A percentile compares a stretch with the other conserved stretches of the same genome.
Evolutionary conservation across 2,113 vertebrate genomes (phyloP).

Genomic region (Sigmodon hispidus): DNA sequence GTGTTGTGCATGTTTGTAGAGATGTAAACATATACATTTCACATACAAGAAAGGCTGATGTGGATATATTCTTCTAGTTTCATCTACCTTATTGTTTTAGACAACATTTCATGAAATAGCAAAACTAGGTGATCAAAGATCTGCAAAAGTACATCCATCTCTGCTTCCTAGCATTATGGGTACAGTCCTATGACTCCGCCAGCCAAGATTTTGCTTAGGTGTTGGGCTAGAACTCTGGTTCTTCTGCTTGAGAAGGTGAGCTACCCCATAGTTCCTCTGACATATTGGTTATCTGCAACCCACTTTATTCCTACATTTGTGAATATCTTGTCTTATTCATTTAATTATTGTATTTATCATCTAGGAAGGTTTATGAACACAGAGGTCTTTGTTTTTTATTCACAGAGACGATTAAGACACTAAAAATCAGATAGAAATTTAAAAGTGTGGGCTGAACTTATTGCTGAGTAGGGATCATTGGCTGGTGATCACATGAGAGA

Average conservation of each 20-base stretch:
- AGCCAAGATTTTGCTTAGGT: background rate
- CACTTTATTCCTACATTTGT: background rate
- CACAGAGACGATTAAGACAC: no score
- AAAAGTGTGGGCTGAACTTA: no score
- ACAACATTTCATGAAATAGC: background rate
- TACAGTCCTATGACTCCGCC: background rate
- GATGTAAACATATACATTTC: background rate
- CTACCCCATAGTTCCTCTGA: background rate
- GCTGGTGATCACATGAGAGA: background rate
- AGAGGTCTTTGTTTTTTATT: background rate
- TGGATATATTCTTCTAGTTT: background rate
- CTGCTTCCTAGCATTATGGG: background rate
- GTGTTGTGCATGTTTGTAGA: background rate
- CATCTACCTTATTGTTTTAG: background rate
- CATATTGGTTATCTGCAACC: background rate
- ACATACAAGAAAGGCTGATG: background rate
- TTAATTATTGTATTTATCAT: background rate
- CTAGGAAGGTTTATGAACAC: background rate
- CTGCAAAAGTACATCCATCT: background rate
- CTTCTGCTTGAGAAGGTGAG: background rate
- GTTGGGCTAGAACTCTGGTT: background rate
- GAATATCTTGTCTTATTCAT: background rate
- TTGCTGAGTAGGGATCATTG: background rate
- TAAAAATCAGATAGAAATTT: background rate
- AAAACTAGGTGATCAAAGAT: background rate